Evolutionary conservation across 2,888 invertebrate genomes (phyloP), one percentile per base, ranked within the genome.

Genomic region (Eremobia ochroleuca): DNA sequence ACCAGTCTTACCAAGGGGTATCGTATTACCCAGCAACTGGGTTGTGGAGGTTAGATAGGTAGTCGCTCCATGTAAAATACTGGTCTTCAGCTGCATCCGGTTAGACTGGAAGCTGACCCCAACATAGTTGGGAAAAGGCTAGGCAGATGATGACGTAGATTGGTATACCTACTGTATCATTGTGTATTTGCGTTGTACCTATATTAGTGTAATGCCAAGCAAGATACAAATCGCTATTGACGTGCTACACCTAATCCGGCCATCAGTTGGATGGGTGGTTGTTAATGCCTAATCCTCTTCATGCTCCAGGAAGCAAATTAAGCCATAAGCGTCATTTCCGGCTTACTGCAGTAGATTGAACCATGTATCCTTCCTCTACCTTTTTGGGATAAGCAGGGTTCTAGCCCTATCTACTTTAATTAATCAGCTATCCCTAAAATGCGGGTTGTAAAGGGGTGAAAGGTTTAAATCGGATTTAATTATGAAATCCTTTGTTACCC

Each of bases 341-440:
- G 76, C 69, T 82, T 61, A 73, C 13, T 67, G 49, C 49, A 75
- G 52, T 75, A 62, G 75, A 80, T 82, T 71, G 73, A 68, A 62
- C 52, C 28, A 59, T 78, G 31, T 74, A 70, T 74, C 34, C 43
- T 55, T 21, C 49, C 58, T 61, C 49, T 55, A 46, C 58, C 70
- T 58, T 81, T 84, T 65, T 59, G 65, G 62, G 65, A n/a, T 85
- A 28, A 69, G 69, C 58, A 78, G 78, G 73, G 74, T 13, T 81
- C 25, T 46, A 40, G 46, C 31, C 58, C 40, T 74, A 81, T 83
- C 74, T 67, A 69, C 66, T 72, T 78, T 74, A 81, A 81, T 81
- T 85, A 85, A 85, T 84, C 84, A 76, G 69, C 4, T 62, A n/a
- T 28, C 31, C 58, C 21, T 9, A 59, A 73, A 82, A 78, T 82